Evolutionary conservation across 2,888 invertebrate genomes (phyloP).

Genomic region (Plebejus anna): DNA sequence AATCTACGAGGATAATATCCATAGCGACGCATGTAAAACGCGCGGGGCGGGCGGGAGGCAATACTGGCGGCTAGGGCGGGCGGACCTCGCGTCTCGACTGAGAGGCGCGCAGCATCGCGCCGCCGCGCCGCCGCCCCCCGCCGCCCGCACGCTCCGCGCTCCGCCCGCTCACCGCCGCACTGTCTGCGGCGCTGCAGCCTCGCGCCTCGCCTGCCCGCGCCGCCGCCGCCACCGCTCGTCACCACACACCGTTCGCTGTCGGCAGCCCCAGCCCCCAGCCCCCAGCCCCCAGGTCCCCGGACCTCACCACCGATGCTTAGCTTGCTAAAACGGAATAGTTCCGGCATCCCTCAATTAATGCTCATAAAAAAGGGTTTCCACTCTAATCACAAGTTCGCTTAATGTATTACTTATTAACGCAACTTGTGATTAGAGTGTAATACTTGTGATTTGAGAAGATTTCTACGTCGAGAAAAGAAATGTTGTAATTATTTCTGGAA

Average conservation of each 20-base stretch:
- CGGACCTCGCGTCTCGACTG: conserved; percentile 83
- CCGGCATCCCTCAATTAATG: not conserved
- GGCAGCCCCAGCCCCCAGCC: conserved; percentile 31
- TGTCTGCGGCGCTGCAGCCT: conserved; percentile 71
- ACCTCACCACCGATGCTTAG: not conserved
- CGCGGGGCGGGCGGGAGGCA: conserved; percentile 69
- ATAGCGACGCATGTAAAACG: conserved; percentile 53
- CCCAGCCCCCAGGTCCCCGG: conserved; percentile 29
- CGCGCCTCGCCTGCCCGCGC: conserved; percentile 50
- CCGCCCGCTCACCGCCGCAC: conserved; percentile 59
- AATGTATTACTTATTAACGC: no score
- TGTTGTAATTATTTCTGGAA: no score
- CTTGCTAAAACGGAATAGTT: not conserved
- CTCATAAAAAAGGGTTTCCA: not conserved
- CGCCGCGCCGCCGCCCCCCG: conserved; percentile 76
- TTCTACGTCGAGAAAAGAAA: no score
- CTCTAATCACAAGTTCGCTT: no score
- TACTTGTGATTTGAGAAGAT: no score
- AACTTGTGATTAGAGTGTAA: no score
- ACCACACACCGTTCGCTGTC: conserved; percentile 39
- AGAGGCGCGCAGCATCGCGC: conserved; percentile 83
- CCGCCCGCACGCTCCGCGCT: conserved; percentile 42
- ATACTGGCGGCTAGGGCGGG: conserved; percentile 78
- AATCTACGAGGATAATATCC: conserved; percentile 40
- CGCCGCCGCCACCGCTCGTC: conserved; percentile 42